Evolutionary conservation across 2,797 vertebrate genomes (phyloP), one percentile per base, ranked within the genome.

Genomic region (Cryptoprocta ferox): DNA sequence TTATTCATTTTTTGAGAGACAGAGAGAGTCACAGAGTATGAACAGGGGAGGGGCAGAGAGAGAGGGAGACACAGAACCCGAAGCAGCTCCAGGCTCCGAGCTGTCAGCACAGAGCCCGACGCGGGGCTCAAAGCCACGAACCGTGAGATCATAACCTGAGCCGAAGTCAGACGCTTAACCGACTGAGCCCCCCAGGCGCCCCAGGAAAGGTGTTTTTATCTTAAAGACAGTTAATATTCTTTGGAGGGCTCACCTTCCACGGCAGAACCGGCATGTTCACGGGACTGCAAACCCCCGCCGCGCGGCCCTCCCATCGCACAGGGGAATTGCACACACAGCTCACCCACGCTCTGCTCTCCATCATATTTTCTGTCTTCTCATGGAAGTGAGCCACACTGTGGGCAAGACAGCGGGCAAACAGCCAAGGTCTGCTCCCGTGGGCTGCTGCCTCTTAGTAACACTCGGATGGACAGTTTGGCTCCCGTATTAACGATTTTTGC

Each of bases 231-330:
- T 9, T 30, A 1, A 4, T 19, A 3, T 63, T 39, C 6, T 48
- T 50, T 10, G 8, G 30, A 18, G 1, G 15, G 32, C 35, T 7
- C 12, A 1, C 6, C 12, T 11, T 37, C 11, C 19, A 1, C 7
- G 1, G 0, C 10, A 32, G 56, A n/a, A 19, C 2, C 2, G 18
- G 30, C n/a, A 0, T 0, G 0, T 1, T 30, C 28, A 2, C 1
- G 32, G 59, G 24, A 8, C 21, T 2, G 6, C 13, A 10, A 1
- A 3, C 18, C 3, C 59, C n/a, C 13, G 2, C 0, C 19, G 16
- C 4, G 5, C 4, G 1, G 59, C 48, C 26, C 28, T 13, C n/a
- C 3, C 9, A 1, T 11, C 61, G 1, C 10, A 12, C 0, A 0
- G 28, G 26, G 4, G 15, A 45, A 1, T 8, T 19, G 3, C 16